Evolutionary conservation across 2,113 vertebrate genomes (phyloP).

Genomic region (Myodes glareolus): DNA sequence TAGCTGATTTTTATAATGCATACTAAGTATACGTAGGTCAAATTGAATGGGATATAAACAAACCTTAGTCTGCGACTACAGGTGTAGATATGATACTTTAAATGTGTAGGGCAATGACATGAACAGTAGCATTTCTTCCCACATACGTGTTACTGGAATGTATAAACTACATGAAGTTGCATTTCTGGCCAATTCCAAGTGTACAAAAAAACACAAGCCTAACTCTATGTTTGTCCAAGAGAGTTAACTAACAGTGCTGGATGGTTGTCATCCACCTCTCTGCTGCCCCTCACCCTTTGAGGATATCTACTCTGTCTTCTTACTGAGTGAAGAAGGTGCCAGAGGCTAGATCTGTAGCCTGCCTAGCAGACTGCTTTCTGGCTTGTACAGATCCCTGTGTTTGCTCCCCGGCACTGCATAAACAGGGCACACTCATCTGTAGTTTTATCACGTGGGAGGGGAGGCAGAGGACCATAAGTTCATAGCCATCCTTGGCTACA

Average conservation of each 20-base stretch:
- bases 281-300: not conserved
- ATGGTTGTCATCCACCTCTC: not conserved
- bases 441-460: not conserved
- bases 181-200: not conserved
- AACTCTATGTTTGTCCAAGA: not conserved
- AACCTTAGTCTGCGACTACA: not conserved
- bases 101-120: not conserved
- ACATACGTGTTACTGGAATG: not conserved
- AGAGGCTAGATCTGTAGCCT: not conserved
- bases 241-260: not conserved
- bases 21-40: not conserved
- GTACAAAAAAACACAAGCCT: not conserved
- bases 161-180: not conserved
- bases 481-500: not conserved
- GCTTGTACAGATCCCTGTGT: too few species aligned
- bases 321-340: not conserved
- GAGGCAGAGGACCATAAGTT: not conserved
- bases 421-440: not conserved
- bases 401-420: not conserved
- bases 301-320: not conserved
- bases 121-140: not conserved
- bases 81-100: not conserved
- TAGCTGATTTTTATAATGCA: constrained; percentile 12
- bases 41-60: not conserved
- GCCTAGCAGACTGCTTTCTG: not conserved